Percentiles rank a stretch among this genome's conserved stretches.
Evolutionary conservation across 2,113 vertebrate genomes (phyloP).

Genomic region (Diadophis punctatus): DNA sequence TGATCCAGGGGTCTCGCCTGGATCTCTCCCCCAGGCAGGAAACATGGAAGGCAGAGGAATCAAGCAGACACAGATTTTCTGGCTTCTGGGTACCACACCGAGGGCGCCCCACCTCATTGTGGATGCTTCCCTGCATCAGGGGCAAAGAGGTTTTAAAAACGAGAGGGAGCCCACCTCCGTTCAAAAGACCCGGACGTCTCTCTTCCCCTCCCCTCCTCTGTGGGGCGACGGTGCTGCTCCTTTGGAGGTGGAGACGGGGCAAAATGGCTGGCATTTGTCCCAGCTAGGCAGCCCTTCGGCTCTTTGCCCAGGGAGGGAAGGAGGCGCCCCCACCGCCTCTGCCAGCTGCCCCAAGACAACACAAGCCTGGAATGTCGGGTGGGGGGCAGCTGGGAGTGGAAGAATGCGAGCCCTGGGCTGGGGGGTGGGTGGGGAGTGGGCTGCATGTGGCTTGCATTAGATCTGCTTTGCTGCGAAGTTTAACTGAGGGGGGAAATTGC

Average conservation of each 20-base stretch:
- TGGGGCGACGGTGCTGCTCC: background rate
- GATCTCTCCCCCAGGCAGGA: background rate
- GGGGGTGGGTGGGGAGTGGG: background rate
- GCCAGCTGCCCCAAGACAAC: background rate
- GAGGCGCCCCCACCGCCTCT: background rate
- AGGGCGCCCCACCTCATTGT: no score
- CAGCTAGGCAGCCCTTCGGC: no score
- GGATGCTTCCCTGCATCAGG: background rate
- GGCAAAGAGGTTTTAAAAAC: background rate
- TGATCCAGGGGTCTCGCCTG: background rate
- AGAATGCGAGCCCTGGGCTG: background rate
- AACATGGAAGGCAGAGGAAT: background rate
- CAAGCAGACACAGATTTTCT: background rate
- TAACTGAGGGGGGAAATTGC: background rate
- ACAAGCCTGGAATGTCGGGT: background rate
- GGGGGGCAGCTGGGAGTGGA: background rate
- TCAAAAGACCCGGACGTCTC: background rate
- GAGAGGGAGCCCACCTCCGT: background rate
- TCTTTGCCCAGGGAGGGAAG: background rate
- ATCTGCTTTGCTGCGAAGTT: background rate
- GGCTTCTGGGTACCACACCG: background rate
- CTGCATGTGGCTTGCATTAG: slow-evolving; percentile 3
- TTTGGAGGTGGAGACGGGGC: background rate
- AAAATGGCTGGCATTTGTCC: background rate
- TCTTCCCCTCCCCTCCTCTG: background rate